Evolutionary conservation across 2,113 vertebrate genomes (phyloP), one percentile per base, ranked within the genome.

Genomic region (Motacilla alba): DNA sequence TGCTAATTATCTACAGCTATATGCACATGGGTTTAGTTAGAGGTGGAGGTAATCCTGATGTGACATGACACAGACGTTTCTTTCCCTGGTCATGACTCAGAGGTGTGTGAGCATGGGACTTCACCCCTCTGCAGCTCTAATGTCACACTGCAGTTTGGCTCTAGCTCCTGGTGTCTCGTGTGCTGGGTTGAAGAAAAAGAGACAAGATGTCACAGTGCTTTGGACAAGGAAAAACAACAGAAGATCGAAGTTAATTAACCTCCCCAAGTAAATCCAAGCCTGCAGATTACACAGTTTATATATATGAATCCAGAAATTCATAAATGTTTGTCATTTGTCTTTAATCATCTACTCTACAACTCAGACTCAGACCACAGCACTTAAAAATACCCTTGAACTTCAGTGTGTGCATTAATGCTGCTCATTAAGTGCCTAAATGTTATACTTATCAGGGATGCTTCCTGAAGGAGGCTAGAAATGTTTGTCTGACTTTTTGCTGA

Each of bases 381-480:
- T 95, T 90, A 75, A 84, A 94, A 94, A 83, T 59, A 66, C 28
- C 53, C 89, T 87, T 85, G 79, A 93, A 91, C 23, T 92, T 81
- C 46, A 89, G 72, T 0, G 0, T 26, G n/a, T 73, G 31, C 68
- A 75, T 83, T 93, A 81, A 81, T 84, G 39, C 80, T 87, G 33
- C 56, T 93, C 94, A 91, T 95, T 96, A 94, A 83, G 7, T 59
- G 60, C n/a, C 52, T 94, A 41, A 77, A 86, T 60, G 64, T 67
- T 84, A 41, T 41, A 83, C 88, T 95, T 94, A 96, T 89, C 94
- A 68, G 72, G 41, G 39, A 64, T 64, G 88, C 41, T 96, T 96
- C 95, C 95, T 92, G 92, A 37, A 95, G 76, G 26, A 81, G 88
- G 10, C 41, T 81, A 87, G 47, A 92, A 92, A 87, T 72, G 73